Percentiles rank a stretch among this genome's conserved stretches.
Conservation (phyloP, 2,113 vertebrate genomes). For the Zeus faber region DNA sequence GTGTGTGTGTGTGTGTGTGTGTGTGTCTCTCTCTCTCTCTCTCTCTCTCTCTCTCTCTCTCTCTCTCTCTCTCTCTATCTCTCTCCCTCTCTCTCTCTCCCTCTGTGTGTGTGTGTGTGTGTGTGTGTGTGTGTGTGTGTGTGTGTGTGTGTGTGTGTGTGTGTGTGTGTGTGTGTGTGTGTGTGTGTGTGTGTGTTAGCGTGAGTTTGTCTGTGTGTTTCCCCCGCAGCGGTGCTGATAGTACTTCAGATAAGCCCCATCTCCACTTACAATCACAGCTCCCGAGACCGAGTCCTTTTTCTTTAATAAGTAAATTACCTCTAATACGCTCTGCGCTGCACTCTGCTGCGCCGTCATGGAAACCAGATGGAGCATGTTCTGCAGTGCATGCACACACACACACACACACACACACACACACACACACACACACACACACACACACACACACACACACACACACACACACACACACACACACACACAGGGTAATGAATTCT, state of each 20-base stretch:
- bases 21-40: too few relatives aligned
- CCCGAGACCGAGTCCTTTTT: constrained; percentile 81
- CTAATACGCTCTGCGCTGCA: constrained; percentile 91
- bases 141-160: not conserved
- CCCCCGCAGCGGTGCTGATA: constrained; percentile 63
- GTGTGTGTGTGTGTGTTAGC: constrained; percentile 21
- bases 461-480: not conserved
- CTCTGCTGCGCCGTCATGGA: constrained; percentile 85
- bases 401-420: not conserved
- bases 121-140: constrained; percentile 20
- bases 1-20: too few relatives aligned
- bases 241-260: constrained; percentile 67
- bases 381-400: constrained; percentile 23
- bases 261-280: constrained; percentile 83
- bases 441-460: not conserved
- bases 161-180: constrained; percentile 28
- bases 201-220: constrained; percentile 44
- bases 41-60: too few relatives aligned
- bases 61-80: too few relatives aligned
- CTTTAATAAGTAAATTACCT: constrained; percentile 93
- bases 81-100: too few relatives aligned
- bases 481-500: too few relatives aligned
- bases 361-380: constrained; percentile 82
- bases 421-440: not conserved
- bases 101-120: not conserved